Conservation (phyloP, 2,797 vertebrate genomes). For the Cynodonichthys magdalenae region DNA sequence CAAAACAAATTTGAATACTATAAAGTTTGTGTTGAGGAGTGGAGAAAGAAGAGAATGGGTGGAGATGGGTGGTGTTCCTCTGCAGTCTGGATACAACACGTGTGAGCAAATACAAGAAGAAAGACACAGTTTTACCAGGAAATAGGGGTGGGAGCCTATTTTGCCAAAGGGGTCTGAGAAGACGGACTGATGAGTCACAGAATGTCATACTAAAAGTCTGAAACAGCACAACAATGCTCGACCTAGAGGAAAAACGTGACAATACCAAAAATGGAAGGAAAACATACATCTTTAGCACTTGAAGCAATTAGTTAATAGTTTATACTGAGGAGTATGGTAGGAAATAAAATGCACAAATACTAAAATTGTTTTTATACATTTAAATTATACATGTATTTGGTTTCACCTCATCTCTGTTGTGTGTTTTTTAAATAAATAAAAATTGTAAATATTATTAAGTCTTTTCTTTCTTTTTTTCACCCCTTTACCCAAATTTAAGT, state of each 20-base stretch:
- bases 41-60: constrained; percentile 63
- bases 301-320: constrained; percentile 27
- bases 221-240: constrained; percentile 62
- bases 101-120: constrained; percentile 74
- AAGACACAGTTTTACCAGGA: constrained; percentile 77
- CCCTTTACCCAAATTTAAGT: too few relatives aligned
- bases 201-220: constrained; percentile 76
- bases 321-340: background rate
- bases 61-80: constrained; percentile 62
- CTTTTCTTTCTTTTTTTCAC: too few relatives aligned
- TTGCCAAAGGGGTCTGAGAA: constrained; percentile 77
- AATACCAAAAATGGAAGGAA: constrained; percentile 40
- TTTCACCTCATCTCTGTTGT: constrained; percentile 12
- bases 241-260: constrained; percentile 46
- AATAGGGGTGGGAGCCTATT: constrained; percentile 81
- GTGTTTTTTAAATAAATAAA: background rate
- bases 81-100: constrained; percentile 72
- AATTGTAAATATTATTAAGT: constrained; percentile 12
- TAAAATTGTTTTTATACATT: background rate
- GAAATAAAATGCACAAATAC: constrained; percentile 6
- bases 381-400: background rate
- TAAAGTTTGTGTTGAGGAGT: constrained; percentile 76
- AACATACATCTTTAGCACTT: constrained; percentile 58
- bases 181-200: constrained; percentile 82
- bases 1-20: constrained; percentile 73